Evolutionary conservation across 1,140 invertebrate genomes (phyloP), one percentile per base, ranked within the genome.

Genomic region (Leptinotarsa defecta): DNA sequence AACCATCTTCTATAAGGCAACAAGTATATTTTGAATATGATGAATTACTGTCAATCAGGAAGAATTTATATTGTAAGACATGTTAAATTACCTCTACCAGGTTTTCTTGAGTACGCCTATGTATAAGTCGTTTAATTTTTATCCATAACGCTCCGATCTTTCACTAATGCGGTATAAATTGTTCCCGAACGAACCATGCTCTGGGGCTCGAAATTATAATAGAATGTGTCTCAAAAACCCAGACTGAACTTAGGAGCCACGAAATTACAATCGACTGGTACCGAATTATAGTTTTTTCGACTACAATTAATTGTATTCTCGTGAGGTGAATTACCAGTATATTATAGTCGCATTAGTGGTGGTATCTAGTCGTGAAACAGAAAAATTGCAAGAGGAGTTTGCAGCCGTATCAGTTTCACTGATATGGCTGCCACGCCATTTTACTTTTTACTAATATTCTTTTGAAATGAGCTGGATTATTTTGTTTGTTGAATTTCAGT

Each of bases 141-240:
- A 6, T 22, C 64, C 27, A 24, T 24, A 34, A 67, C 22, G 64
- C 64, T 8, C 27, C 27, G 15, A 24, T 24, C 20, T 67, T 13
- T 17, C 6, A 67, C 27, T 67, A 67, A 67, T 67, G 64, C 64
- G 27, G 20, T 67, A 67, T 67, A 67, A 67, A 67, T 67, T 67
- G 64, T 67, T 5, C 64, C 20, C 20, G 27, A 17, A 67, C 20
- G n/a, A 67, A 34, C 20, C 4, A 67, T 67, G 64, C 15, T 67
- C 13, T 22, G 61, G 4, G 24, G 13, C 64, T 24, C 64, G 24
- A 67, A 67, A 67, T 67, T 67, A 67, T 24, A 67, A 20, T 22
- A 24, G 22, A 8, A 67, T 34, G 15, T 20, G 20, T 22, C 64
- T 67, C 64, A 15, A 13, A 20, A 22, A 22, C 13, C 15, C 6